These are phyloP conservation scores for Ischnus inquisitorius DNA, from an alignment of 2,888 invertebrate genomes.

Conservation along the genomic window DNA sequence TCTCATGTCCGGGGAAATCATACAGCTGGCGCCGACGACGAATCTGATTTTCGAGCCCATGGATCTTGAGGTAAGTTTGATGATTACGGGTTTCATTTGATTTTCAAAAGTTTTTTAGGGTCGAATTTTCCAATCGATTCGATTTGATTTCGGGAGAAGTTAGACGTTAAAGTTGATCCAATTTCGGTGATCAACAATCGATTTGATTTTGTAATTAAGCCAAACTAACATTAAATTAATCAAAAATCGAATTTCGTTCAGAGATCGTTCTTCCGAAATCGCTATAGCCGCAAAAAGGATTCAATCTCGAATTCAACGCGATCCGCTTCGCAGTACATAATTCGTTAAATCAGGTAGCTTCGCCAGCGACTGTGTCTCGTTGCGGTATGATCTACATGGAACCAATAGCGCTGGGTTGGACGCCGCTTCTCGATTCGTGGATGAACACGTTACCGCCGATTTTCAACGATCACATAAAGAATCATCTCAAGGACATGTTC, in stretches of 20 bases:
- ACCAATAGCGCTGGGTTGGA: conserved; percentile 95
- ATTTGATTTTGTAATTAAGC: no score
- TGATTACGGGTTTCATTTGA: not conserved
- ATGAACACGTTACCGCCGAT: conserved; percentile 91
- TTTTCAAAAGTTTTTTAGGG: not conserved
- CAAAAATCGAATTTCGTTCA: no score
- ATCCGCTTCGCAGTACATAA: not conserved
- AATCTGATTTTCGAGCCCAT: conserved; percentile 98
- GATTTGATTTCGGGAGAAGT: not conserved
- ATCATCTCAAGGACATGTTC: conserved; percentile 90
- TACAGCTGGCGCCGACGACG: conserved; percentile 95
- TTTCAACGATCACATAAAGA: conserved; percentile 90
- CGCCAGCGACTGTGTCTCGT: conserved; percentile 96
- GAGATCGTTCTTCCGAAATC: no score
- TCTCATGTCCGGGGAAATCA: conserved; percentile 98
- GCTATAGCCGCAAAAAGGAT: no score
- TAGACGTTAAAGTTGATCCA: no score
- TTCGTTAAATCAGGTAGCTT: conserved; percentile 88
- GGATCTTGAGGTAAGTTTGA: conserved; percentile 91
- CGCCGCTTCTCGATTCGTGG: conserved; percentile 94
- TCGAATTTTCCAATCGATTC: not conserved
- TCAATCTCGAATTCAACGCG: no score
- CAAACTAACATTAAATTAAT: no score
- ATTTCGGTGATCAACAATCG: no score
- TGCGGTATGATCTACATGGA: conserved; percentile 99